Evolutionary conservation across 1,140 invertebrate genomes (phyloP), one percentile per base, ranked within the genome.

Genomic region (Plectus sambesii): DNA sequence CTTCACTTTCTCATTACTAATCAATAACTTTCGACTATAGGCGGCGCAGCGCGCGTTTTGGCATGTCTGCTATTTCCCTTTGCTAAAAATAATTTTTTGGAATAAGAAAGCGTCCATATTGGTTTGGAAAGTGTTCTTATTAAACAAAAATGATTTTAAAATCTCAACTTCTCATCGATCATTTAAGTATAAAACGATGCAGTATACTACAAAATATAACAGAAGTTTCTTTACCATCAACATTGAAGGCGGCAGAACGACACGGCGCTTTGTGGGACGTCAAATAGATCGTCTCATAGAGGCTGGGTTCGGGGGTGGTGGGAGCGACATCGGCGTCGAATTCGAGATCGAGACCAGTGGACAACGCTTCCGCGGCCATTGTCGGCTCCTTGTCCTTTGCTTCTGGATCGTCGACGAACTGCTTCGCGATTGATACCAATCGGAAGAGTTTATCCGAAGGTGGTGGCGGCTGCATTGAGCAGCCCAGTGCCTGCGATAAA

Each of bases 221-320:
- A 15, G 15, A 17, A 43, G 25, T 15, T 38, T 35, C 41, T 42
- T 50, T 56, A 73, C 77, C 93, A 75, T 93, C 89, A 5, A 78
- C 73, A 55, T 87, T 93, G 68, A 98, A 98, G 23, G 87, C 87
- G 12, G 88, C 90, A 1, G 88, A 83, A 47, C 90, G 74, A 63
- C 92, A 97, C 49, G 88, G 82, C 49, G 84, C 89, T 74, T 98
- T 98, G 69, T 99, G 93, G 2, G 89, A 89, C 3, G 93, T 98
- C 1, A 98, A 88, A 71, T 98, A 98, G 2, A 89, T 90, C 0
- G 93, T 98, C 74, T 98, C 92, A 70, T 97, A 98, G 9, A 85
- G 78, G 68, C 92, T 88, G 0, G 90, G 87, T 0, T 90, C 89
- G 29, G 86, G 76, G 0, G 83, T 80, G 2, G 80, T 80, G 0